phyloP scores from a whole-genome alignment of 1,140 invertebrate species.

The Bombus difficillimus region DNA sequence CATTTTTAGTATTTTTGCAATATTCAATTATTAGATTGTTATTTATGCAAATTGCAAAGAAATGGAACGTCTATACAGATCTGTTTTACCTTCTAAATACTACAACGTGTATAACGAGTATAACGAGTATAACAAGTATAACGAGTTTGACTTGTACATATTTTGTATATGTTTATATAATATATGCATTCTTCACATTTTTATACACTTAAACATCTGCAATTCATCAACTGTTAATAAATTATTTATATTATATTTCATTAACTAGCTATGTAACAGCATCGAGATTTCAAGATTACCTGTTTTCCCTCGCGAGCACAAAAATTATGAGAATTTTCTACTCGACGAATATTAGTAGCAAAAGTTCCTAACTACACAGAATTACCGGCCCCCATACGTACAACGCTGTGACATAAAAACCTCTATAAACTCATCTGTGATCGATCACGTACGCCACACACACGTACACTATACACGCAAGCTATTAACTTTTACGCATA shows the following conservation, averaged over 20 bases:
- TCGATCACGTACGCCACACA: neutral
- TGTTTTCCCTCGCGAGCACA: neutral
- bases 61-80: too few relatives aligned
- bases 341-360: neutral
- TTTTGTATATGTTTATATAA: too few relatives aligned
- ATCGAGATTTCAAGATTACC: neutral
- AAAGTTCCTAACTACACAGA: neutral
- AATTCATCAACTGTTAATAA: neutral
- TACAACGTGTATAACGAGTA: too few relatives aligned
- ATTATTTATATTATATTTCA: neutral
- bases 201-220: neutral
- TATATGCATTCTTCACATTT: too few relatives aligned
- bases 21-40: too few relatives aligned
- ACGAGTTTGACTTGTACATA: too few relatives aligned
- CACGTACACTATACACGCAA: neutral
- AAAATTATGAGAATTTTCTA: neutral
- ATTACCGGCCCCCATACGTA: neutral
- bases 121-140: too few relatives aligned
- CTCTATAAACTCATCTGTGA: constrained; percentile 14
- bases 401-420: constrained; percentile 17
- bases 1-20: too few relatives aligned
- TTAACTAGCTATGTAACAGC: neutral
- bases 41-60: too few relatives aligned
- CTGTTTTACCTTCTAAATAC: too few relatives aligned
- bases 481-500: constrained; percentile 31